Evolutionary conservation across 37 sponge, comb jelly and placozoan genomes (phyloP).

Genomic region (Eunapius fragilis): DNA sequence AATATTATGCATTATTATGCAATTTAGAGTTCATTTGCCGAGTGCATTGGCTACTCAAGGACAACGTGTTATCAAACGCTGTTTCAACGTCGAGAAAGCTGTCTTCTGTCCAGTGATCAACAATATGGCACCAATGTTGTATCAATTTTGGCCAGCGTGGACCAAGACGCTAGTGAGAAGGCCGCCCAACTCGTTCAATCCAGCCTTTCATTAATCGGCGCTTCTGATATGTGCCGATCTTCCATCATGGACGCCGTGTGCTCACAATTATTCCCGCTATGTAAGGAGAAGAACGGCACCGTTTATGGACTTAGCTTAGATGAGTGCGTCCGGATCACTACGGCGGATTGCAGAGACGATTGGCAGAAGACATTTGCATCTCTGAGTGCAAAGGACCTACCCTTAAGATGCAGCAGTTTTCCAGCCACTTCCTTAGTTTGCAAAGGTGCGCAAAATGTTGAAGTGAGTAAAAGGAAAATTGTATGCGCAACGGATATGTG

Average conservation of each 20-base stretch:
- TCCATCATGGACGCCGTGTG: neutral
- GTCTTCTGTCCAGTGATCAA: neutral
- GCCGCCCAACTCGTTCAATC: neutral
- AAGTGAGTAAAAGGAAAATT: too few species aligned
- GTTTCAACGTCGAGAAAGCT: neutral
- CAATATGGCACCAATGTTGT: neutral
- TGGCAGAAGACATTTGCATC: neutral
- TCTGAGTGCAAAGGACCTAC: neutral
- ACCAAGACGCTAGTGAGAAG: neutral
- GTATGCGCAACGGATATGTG: too few species aligned
- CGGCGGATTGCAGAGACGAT: neutral
- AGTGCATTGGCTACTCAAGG: neutral
- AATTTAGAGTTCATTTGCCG: neutral
- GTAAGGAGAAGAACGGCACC: neutral
- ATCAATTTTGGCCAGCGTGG: neutral
- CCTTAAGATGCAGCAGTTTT: neutral
- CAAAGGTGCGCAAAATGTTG: neutral
- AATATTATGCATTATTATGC: neutral
- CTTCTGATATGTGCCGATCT: neutral
- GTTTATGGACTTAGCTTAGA: neutral
- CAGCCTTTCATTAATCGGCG: neutral
- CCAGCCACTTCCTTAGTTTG: neutral
- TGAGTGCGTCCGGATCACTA: neutral
- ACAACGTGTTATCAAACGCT: neutral
- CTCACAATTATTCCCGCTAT: neutral